Conservation (phyloP, 2,797 vertebrate genomes). For the Pelobates cultripes region DNA sequence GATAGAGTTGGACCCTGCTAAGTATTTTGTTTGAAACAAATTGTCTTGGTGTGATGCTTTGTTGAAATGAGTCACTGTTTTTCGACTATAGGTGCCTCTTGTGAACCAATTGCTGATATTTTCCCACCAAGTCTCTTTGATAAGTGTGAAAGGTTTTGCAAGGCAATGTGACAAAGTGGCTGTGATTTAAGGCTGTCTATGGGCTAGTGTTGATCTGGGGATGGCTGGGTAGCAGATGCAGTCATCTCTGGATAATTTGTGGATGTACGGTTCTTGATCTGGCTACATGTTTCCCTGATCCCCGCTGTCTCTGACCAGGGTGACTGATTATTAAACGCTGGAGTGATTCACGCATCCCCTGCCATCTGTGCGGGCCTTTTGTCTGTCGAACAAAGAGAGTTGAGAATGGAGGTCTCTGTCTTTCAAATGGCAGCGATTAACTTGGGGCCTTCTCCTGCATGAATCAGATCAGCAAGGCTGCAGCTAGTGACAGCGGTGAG, state of each 20-base stretch:
- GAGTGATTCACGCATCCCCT: constrained; percentile 49
- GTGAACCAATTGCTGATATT: constrained; percentile 13
- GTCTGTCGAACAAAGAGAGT: constrained; percentile 58
- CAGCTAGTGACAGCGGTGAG: neutral
- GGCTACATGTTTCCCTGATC: neutral
- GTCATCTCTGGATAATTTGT: neutral
- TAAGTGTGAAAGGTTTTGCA: neutral
- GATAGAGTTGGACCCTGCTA: no score
- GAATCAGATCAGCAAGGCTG: constrained; percentile 10
- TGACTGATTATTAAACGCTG: neutral
- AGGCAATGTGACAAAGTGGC: constrained; percentile 5
- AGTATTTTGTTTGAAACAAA: no score
- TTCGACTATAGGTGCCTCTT: neutral
- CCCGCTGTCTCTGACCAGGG: constrained; percentile 44
- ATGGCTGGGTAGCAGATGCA: neutral
- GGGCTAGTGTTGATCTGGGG: constrained; percentile 9
- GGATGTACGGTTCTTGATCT: neutral
- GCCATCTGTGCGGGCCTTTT: constrained; percentile 63
- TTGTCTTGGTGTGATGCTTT: no score
- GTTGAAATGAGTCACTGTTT: no score
- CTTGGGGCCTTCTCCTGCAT: constrained; percentile 35
- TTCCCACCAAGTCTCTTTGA: constrained; percentile 23
- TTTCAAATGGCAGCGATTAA: constrained; percentile 10
- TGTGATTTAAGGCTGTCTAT: constrained; percentile 9
- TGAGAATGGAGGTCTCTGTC: neutral